Base-by-base conservation (phyloP, 2,113 vertebrate species). In the Pterocles burchelli region DNA sequence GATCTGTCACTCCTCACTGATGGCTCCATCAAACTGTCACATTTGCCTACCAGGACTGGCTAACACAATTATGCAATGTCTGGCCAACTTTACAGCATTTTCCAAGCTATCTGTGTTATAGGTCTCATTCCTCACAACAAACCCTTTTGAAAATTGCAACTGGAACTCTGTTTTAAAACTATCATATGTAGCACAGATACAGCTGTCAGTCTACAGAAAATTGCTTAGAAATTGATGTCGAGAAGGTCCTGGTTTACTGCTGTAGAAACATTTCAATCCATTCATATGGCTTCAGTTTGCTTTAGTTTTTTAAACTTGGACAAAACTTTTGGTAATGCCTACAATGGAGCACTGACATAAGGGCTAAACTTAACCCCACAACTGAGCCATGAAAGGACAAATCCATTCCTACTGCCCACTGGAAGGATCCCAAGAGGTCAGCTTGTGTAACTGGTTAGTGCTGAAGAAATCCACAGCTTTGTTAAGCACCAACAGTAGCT, bases 31-130 rank as follows among this genome's bases (percentile, higher is more conserved):
- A 14, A 19, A 88, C 18, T 68, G 71, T 71, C n/a, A 29, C 21
- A 14, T 57, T 67, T 36, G 65, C 33, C 84, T 9, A 31, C 17
- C 19, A 36, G 49, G 77, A 45, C 28, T 22, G 13, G 48, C 38
- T 58, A 65, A 79, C 48, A 58, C 1, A 0, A 25, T 22, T 9
- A 3, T 4, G 9, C 34, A 86, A 34, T 1, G 2, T 12, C 63
- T 71, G 55, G 43, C 55, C 68, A 84, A 11, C 14, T 21, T 57
- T 3, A 63, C 28, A 87, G 65, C 14, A 38, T 26, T 90, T 95
- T 78, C 70, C 84, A 89, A 87, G 62, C 48, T 41, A 43, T 29
- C 17, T 13, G 4, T 1, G 6, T 54, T 41, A 79, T 18, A 72
- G 38, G n/a, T 38, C 61, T 88, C 61, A 45, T 46, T 66, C 67